Evolutionary conservation across 2,113 vertebrate genomes (phyloP), one percentile per base, ranked within the genome.

Genomic region (Lampris megalopsis): DNA sequence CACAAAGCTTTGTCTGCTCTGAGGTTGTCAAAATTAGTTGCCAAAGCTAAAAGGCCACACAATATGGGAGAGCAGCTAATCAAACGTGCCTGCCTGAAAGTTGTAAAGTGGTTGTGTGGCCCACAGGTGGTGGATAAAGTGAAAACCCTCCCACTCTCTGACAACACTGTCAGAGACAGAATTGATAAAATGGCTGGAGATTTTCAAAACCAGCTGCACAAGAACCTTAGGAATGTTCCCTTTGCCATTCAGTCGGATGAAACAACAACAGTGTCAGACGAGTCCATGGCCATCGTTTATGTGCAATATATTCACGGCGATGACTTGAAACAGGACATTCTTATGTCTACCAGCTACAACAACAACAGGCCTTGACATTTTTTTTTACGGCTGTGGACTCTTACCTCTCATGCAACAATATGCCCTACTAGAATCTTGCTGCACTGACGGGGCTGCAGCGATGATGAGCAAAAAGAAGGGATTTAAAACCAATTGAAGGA

Each of bases 1-100:
- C 47, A 9, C 47, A 48, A 48, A 9, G 49, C 49, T 50, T 50
- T 5, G 13, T 50, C 8, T 50, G 24, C 24, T 24, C 24, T 24
- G 24, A 24, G 24, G 24, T 24, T 24, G 24, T 24, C 24, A 24
- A 24, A 10, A 10, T 52, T 75, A 48, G 68, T 67, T 38, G 63
- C 54, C 52, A 45, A 75, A 6, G 42, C 63, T 35, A 75, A 75
- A 67, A 68, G 67, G 54, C 54, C 63, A 5, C 73, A 75, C 45
- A 68, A 67, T 41, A 59, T 75, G 7, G 73, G 63, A 59, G 63
- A 68, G 49, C 47, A 57, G 54, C 73, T 75, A 2, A 75, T 75
- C 56, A 75, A 75, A 68, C 42, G 52, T 10, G 13, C 62, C 35
- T 74, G 62, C 41, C 35, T 65, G 24, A 24, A 24, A 24, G 24